Conservation (phyloP, 2,888 invertebrate species). For the Philonicus albiceps region DNA sequence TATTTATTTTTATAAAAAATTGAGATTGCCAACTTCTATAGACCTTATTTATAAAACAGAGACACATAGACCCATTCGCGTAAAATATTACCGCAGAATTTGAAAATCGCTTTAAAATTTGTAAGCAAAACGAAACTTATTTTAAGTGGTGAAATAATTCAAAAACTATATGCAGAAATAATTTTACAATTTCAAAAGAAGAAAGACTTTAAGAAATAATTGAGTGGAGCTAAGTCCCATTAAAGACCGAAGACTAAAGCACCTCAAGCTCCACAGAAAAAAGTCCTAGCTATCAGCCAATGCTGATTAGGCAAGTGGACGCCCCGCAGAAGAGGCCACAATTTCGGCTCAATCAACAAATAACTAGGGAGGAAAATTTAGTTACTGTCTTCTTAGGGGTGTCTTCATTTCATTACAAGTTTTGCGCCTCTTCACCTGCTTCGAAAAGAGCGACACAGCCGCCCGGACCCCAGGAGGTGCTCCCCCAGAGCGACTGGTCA, state of each 20-base stretch:
- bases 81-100: too few species aligned
- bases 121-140: too few species aligned
- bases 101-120: too few species aligned
- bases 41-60: too few species aligned
- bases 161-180: too few species aligned
- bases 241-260: background rate
- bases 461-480: background rate
- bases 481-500: background rate
- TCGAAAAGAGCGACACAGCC: background rate
- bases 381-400: background rate
- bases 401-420: background rate
- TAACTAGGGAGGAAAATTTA: background rate
- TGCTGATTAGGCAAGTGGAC: background rate
- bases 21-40: too few species aligned
- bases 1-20: too few species aligned
- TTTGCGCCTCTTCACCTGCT: background rate
- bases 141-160: too few species aligned
- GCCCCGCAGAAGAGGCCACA: background rate
- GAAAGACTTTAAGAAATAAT: background rate
- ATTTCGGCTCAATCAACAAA: background rate
- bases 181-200: too few species aligned
- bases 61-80: too few species aligned
- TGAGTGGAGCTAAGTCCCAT: background rate
- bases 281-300: background rate
- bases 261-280: background rate